Conservation (phyloP, 1,140 invertebrate genomes). For the Drosophila ficusphila region DNA sequence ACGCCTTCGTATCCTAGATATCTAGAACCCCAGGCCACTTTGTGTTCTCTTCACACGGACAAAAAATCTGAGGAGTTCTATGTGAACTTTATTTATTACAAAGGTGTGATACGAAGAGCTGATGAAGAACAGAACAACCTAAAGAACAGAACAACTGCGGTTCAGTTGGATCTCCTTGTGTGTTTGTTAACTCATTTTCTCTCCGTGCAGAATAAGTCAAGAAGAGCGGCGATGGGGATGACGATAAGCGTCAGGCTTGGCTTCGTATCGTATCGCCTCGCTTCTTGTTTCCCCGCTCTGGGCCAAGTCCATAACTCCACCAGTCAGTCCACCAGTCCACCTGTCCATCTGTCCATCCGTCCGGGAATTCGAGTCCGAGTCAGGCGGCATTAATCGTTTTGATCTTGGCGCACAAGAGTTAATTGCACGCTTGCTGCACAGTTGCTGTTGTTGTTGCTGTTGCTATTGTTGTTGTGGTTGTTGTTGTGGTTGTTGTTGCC, state of each 20-base stretch:
- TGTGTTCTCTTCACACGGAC: neutral
- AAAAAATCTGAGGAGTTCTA: neutral
- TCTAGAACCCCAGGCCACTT: too few relatives aligned
- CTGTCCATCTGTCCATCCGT: neutral
- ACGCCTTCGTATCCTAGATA: neutral
- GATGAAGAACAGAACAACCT: too few relatives aligned
- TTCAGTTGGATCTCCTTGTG: too few relatives aligned
- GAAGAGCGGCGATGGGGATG: slow-evolving; percentile 38
- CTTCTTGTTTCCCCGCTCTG: neutral
- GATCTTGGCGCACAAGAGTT: slow-evolving; percentile 83
- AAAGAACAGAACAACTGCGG: too few relatives aligned
- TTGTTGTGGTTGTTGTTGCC: slow-evolving; percentile 33
- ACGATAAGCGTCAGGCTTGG: slow-evolving; percentile 54
- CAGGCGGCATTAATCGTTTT: slow-evolving; percentile 82
- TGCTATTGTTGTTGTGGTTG: slow-evolving; percentile 28
- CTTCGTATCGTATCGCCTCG: neutral
- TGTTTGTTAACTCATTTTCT: too few relatives aligned
- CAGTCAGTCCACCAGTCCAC: neutral
- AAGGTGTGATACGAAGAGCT: too few relatives aligned
- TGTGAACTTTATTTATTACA: too few relatives aligned
- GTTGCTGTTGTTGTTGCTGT: slow-evolving; percentile 46
- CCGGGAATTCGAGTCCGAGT: slow-evolving; percentile 15
- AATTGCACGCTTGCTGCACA: slow-evolving; percentile 83
- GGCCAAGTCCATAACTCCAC: slow-evolving; percentile 9
- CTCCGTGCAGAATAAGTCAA: slow-evolving; percentile 16